phyloP scores from a whole-genome alignment of 2,797 vertebrate genomes.

The Phalloptychus januarius region DNA sequence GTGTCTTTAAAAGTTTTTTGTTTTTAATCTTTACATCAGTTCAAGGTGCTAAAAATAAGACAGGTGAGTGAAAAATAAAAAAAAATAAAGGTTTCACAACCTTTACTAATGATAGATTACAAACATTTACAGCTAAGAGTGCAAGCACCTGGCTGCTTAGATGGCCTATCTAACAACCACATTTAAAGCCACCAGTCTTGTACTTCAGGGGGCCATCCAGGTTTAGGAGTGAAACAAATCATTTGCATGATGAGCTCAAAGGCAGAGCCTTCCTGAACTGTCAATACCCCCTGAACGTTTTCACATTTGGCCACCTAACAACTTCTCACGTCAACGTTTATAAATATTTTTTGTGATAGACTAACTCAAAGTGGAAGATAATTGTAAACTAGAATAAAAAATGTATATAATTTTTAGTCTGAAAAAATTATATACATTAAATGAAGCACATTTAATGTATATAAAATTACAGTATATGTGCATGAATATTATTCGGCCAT shows the following conservation, averaged over 20 bases:
- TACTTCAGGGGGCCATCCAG: slow-evolving; percentile 15
- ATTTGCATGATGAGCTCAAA: slow-evolving; percentile 49
- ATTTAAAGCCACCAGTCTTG: slow-evolving; percentile 72
- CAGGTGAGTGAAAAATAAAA: slow-evolving; percentile 63
- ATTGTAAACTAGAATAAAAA: not conserved
- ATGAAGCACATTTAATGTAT: too few relatives aligned
- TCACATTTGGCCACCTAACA: slow-evolving; percentile 1
- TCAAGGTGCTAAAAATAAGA: slow-evolving; percentile 75
- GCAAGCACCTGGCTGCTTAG: slow-evolving; percentile 63
- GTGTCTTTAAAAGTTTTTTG: slow-evolving; percentile 64
- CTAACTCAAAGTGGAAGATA: not conserved
- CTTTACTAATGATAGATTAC: slow-evolving; percentile 69
- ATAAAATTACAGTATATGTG: too few relatives aligned
- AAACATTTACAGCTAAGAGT: slow-evolving; percentile 48
- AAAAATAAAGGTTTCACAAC: slow-evolving; percentile 62
- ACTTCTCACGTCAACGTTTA: too few relatives aligned
- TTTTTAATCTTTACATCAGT: slow-evolving; percentile 68
- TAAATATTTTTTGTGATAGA: not conserved
- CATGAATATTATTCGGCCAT: not conserved
- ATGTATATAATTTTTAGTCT: not conserved
- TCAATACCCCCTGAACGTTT: slow-evolving; percentile 4
- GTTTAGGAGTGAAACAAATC: slow-evolving; percentile 17
- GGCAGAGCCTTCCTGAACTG: not conserved
- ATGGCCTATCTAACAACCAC: slow-evolving; percentile 58
- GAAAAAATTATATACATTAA: too few relatives aligned